Conservation (phyloP, 2,888 invertebrate species). For the Oscheius sp. region DNA sequence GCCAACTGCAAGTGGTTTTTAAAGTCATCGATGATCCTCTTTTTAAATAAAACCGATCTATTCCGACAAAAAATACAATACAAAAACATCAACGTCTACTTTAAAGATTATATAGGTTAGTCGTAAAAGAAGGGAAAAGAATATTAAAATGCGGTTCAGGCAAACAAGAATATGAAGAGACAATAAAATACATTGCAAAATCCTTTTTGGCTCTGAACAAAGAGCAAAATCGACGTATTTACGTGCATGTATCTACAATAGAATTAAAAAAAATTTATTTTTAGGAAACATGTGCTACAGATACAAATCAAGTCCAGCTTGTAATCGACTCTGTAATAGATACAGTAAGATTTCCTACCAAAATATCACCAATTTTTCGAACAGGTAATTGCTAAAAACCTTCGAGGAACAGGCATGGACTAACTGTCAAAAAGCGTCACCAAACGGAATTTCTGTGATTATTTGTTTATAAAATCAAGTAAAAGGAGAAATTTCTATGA, state of each 20-base stretch:
- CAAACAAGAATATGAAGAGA: slow-evolving; percentile 1
- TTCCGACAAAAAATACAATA: slow-evolving; percentile 47
- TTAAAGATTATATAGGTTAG: slow-evolving; percentile 44
- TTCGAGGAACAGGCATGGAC: slow-evolving; percentile 53
- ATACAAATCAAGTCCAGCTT: slow-evolving; percentile 36
- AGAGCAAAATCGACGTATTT: neutral
- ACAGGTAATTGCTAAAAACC: slow-evolving; percentile 53
- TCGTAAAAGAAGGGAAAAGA: neutral
- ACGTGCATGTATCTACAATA: too few relatives aligned
- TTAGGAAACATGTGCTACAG: slow-evolving; percentile 21
- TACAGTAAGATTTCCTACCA: too few relatives aligned
- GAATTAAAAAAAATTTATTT: too few relatives aligned
- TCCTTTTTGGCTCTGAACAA: neutral
- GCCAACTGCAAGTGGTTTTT: slow-evolving; percentile 48
- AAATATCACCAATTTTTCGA: too few relatives aligned
- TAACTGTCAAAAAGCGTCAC: slow-evolving; percentile 5
- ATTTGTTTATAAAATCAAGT: neutral
- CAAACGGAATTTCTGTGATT: slow-evolving; percentile 21
- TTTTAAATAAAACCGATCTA: slow-evolving; percentile 54
- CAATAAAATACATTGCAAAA: slow-evolving; percentile 1
- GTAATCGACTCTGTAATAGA: slow-evolving; percentile 55
- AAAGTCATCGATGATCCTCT: slow-evolving; percentile 46
- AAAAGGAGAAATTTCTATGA: neutral
- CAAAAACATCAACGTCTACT: slow-evolving; percentile 38
- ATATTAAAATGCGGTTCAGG: neutral